Base-by-base conservation (phyloP, 2,888 invertebrate genomes). In the Heliconius charithonia region DNA sequence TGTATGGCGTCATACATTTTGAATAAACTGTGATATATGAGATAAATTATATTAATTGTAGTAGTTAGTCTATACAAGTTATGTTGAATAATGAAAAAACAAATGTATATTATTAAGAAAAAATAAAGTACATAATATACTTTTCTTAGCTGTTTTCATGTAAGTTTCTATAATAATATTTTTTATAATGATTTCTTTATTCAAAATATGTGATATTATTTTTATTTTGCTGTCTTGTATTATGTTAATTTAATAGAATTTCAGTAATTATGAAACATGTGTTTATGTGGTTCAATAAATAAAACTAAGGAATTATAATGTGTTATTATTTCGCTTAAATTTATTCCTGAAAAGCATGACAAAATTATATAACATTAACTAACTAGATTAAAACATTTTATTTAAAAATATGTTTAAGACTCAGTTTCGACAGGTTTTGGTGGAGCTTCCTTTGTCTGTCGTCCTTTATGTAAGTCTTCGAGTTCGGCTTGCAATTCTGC, bases 401-500 rank as follows among this genome's bases (percentile, higher is more conserved):
- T 41, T 29, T 62, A 41, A 74, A n/a, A 62, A 45, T 65, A 45
- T 63, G 19, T 10, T 74, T 65, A 63, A 66, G 45, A 32, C 16
- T 67, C 70, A 51, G 73, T 75, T 56, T 82, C 80, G 41, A 74
- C 65, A 51, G 76, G 32, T 73, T 77, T 82, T 29, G 73, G 67
- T 66, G 80, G 78, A 0, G 59, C 75, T 22, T 79, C 79, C 16
- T 82, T 81, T 45, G 37, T 78, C 59, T 87, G 88, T 77, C 86
- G 87, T 37, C 87, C 86, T 83, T 93, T 93, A 79, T 93, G 91
- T 2, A 94, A 83, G 10, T 94, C 94, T 85, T 96, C 95, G 13
- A 96, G 85, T 84, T 97, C 96, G 4, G 96, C 95, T 83, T 97
- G 96, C 0, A 99, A 94, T 81, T 97, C 96, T 1, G 97, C 96